Evolutionary conservation across 2,888 invertebrate species (phyloP).

Genomic region (Mantis religiosa): DNA sequence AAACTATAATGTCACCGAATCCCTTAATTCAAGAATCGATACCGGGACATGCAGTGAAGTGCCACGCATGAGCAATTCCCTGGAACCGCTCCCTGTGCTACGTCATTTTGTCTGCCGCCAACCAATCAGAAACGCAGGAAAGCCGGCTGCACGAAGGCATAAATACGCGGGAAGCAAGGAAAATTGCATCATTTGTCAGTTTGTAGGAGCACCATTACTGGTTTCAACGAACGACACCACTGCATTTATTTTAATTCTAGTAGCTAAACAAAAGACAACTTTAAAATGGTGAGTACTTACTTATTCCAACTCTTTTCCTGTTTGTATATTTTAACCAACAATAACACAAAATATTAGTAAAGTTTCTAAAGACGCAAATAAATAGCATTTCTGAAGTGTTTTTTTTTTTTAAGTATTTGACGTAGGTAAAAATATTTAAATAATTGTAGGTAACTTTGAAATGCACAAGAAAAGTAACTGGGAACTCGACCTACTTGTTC

Average conservation of each 20-base stretch:
- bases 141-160: background rate
- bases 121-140: background rate
- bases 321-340: too few relatives aligned
- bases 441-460: too few relatives aligned
- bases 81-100: background rate
- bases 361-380: too few relatives aligned
- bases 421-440: too few relatives aligned
- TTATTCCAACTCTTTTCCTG: too few relatives aligned
- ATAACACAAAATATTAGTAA: too few relatives aligned
- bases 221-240: constrained; percentile 12
- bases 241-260: background rate
- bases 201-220: constrained; percentile 17
- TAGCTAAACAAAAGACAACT: background rate
- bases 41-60: background rate
- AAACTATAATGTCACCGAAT: too few relatives aligned
- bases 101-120: background rate
- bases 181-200: background rate
- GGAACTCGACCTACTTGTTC: too few relatives aligned
- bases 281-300: constrained; percentile 7
- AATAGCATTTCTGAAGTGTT: too few relatives aligned
- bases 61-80: background rate
- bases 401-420: too few relatives aligned
- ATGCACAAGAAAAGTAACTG: too few relatives aligned
- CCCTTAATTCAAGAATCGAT: background rate
- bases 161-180: background rate